Evolutionary conservation across 2,888 invertebrate genomes (phyloP).

Genomic region (Cyrtodaria siliqua): DNA sequence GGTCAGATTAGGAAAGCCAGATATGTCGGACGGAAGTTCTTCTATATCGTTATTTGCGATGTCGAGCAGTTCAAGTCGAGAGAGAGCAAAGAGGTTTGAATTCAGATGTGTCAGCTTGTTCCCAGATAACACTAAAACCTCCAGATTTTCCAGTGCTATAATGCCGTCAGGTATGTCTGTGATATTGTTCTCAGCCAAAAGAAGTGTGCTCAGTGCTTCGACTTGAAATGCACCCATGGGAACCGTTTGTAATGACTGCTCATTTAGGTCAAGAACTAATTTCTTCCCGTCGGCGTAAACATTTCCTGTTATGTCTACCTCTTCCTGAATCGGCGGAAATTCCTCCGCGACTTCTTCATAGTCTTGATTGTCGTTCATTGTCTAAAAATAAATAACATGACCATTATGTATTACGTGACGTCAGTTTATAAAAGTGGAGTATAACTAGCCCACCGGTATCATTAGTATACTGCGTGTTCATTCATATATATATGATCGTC

Average conservation of each 20-base stretch:
- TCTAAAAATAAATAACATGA: too few relatives aligned
- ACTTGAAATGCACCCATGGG: constrained; percentile 70
- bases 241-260: constrained; percentile 61
- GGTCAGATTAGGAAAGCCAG: constrained; percentile 67
- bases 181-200: constrained; percentile 78
- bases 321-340: constrained; percentile 46
- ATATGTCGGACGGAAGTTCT: constrained; percentile 72
- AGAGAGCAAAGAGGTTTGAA: constrained; percentile 69
- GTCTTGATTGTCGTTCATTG: constrained; percentile 33
- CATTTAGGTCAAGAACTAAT: constrained; percentile 70
- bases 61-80: constrained; percentile 74
- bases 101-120: constrained; percentile 74
- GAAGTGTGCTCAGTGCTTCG: constrained; percentile 71
- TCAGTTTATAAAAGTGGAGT: too few relatives aligned
- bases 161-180: constrained; percentile 77
- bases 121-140: constrained; percentile 72
- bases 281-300: constrained; percentile 69
- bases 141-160: constrained; percentile 68
- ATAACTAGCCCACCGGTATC: too few relatives aligned
- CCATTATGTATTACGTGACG: too few relatives aligned
- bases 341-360: constrained; percentile 46
- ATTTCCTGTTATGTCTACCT: constrained; percentile 62
- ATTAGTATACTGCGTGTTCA: too few relatives aligned
- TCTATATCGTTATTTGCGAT: constrained; percentile 80
- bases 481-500: too few relatives aligned